phyloP scores from a whole-genome alignment of 2,888 invertebrate genomes.

The Eilema depressum region DNA sequence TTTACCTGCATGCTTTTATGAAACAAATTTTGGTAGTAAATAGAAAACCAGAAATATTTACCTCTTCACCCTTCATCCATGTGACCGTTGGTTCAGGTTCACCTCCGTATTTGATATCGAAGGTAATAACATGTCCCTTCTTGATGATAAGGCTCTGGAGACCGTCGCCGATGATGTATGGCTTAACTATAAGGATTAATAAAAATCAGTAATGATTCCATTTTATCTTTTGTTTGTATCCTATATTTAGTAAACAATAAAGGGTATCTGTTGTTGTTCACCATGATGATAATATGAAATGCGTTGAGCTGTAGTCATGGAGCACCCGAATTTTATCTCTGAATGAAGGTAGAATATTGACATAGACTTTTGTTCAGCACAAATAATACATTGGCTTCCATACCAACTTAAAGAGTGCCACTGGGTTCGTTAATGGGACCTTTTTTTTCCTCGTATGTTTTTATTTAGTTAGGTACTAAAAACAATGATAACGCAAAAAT shows the following conservation, averaged over 20 bases:
- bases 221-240: no score
- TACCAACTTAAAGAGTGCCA: neutral
- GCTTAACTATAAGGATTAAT: constrained; percentile 90
- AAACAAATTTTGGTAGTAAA: neutral
- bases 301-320: no score
- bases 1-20: no score
- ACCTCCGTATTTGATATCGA: constrained; percentile 98
- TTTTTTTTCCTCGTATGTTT: no score
- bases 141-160: constrained; percentile 96
- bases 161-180: constrained; percentile 96
- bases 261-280: neutral
- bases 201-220: neutral
- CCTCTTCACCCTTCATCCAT: constrained; percentile 95
- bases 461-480: no score
- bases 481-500: no score
- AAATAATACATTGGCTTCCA: neutral
- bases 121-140: constrained; percentile 97
- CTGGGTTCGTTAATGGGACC: neutral
- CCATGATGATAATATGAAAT: neutral
- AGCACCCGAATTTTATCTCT: neutral
- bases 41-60: constrained; percentile 78
- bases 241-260: no score
- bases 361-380: neutral
- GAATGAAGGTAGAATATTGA: neutral
- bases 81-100: constrained; percentile 98